Conservation (phyloP, 2,888 invertebrate species). For the Rosalia funebris region DNA sequence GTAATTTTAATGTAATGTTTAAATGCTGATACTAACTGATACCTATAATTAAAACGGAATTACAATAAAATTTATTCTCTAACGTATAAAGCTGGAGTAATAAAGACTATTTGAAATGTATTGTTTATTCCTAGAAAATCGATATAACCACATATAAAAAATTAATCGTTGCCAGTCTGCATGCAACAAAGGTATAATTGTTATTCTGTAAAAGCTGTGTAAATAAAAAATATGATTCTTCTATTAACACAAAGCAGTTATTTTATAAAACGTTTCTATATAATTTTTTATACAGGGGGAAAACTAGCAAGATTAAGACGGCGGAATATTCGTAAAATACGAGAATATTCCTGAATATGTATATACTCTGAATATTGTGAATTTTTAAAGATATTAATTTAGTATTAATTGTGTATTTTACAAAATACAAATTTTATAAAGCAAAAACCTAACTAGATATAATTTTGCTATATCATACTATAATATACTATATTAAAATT, state of each 20-base stretch:
- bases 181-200: background rate
- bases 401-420: too few species aligned
- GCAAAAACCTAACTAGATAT: too few species aligned
- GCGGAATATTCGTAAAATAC: too few species aligned
- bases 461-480: too few species aligned
- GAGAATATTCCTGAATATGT: too few species aligned
- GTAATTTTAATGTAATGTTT: background rate
- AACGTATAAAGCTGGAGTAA: background rate
- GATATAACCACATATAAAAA: background rate
- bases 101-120: slow-evolving; percentile 7
- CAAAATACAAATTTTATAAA: too few species aligned
- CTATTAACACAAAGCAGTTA: background rate
- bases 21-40: background rate
- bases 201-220: background rate
- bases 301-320: too few species aligned
- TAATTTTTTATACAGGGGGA: too few species aligned
- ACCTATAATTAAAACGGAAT: background rate
- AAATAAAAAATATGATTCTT: background rate
- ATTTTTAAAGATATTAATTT: too few species aligned
- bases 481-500: too few species aligned
- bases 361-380: too few species aligned
- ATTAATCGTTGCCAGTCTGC: background rate
- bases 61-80: slow-evolving; percentile 2
- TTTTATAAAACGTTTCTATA: background rate
- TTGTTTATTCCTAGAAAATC: slow-evolving; percentile 2